Base-by-base conservation (phyloP, 2,888 invertebrate species). In the Serripes groenlandicus region DNA sequence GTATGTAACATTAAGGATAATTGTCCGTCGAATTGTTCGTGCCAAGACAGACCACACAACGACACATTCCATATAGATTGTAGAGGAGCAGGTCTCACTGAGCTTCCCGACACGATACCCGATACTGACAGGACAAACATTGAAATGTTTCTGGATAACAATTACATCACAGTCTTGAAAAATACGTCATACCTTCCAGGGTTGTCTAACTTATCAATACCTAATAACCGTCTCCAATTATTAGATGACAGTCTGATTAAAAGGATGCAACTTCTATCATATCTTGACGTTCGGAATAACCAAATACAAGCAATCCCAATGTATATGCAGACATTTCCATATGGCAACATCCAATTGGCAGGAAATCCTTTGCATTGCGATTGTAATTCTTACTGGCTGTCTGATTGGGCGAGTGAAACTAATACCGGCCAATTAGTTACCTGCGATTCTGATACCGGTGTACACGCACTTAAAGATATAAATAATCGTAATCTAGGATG, bases 311-410 rank as follows among this genome's bases (percentile, higher is more conserved):
- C 58, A 7, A 7, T 89, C 15, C 86, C 89, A 30, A 80, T 60
- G 15, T 80, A 73, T 32, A 81, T 88, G 1, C 81, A 86, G 26
- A 81, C 70, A n/a, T 77, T 86, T 21, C 71, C 52, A 4, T 83
- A 79, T 64, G 75, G 78, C 0, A 68, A 80, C 11, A 78, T 87
- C 3, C 30, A 52, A 23, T n/a, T 89, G 0, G 15, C 23, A 21
- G 79, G 84, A 54, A 89, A 89, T 70, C 81, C 83, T 1, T 42
- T 88, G 5, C 32, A 71, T n/a, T 89, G 89, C 77, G 80, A 83
- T 21, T 89, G 89, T 69, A 78, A 87, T 49, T 85, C 85, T 64
- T 73, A 83, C 9, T 89, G 89, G 89, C 62, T 88, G 32, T 32
- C 77, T 2, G 84, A 87, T 2, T 89, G 89, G 89, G 68, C 88